A percentile compares a stretch with the other conserved stretches of the same genome.
Evolutionary conservation across 37 sponge, comb jelly and placozoan genomes (phyloP).

Genomic region (Halichondria panicea): DNA sequence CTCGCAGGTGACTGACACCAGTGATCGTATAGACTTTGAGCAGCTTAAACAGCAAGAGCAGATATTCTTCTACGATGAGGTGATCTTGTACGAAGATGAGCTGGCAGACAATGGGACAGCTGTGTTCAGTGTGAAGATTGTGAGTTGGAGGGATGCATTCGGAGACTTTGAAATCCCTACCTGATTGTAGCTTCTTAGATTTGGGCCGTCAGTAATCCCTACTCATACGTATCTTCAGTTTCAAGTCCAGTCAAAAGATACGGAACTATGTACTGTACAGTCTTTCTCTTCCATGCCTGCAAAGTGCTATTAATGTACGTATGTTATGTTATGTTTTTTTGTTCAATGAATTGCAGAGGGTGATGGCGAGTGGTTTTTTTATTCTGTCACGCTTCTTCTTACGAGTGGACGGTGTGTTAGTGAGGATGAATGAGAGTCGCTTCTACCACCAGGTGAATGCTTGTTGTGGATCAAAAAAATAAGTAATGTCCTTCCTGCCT

Average conservation of each 20-base stretch:
- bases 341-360: conserved; percentile 34
- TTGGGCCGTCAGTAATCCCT: not conserved
- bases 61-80: conserved; percentile 82
- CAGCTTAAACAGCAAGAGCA: conserved; percentile 76
- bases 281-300: not conserved
- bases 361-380: conserved; percentile 93
- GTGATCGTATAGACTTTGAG: conserved; percentile 75
- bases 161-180: no score
- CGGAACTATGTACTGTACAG: not conserved
- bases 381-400: conserved; percentile 84
- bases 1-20: conserved; percentile 58
- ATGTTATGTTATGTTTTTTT: not conserved
- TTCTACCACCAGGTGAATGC: conserved; percentile 69
- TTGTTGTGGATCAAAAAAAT: no score
- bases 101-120: conserved; percentile 92
- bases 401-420: conserved; percentile 89
- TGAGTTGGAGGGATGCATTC: no score
- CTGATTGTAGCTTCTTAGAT: no score
- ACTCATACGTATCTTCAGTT: not conserved
- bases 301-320: not conserved
- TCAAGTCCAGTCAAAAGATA: not conserved
- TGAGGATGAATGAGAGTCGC: conserved; percentile 85
- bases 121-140: conserved; percentile 80
- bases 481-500: no score
- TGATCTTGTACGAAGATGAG: conserved; percentile 93